These are phyloP conservation scores for Embiotoca jacksoni DNA, from an alignment of 2,113 vertebrate species.

Conservation along the genomic window DNA sequence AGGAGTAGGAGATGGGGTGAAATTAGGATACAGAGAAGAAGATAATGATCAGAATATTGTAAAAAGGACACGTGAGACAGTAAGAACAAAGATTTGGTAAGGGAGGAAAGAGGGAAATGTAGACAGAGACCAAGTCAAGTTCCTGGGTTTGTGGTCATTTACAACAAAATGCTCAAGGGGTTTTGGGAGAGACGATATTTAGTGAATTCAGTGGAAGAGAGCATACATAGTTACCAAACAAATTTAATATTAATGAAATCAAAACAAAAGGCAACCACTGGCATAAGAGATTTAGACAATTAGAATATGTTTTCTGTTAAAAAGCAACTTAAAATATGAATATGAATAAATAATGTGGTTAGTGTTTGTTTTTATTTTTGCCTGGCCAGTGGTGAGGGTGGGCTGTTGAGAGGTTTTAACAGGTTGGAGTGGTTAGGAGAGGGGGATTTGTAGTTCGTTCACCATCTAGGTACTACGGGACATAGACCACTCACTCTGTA, in stretches of 20 bases:
- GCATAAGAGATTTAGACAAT: constrained; percentile 4
- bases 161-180: constrained; percentile 60
- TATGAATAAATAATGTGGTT: constrained; percentile 37
- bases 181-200: constrained; percentile 43
- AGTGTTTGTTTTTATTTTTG: constrained; percentile 49
- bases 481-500: constrained; percentile 98
- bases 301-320: not conserved
- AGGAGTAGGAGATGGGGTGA: constrained; percentile 53
- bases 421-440: constrained; percentile 62
- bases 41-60: constrained; percentile 43
- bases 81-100: constrained; percentile 63
- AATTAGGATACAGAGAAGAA: constrained; percentile 58
- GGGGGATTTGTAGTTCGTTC: constrained; percentile 79
- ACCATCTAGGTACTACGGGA: constrained; percentile 91
- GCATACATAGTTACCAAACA: constrained; percentile 24
- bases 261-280: constrained; percentile 57
- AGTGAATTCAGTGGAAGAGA: constrained; percentile 1
- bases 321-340: not conserved
- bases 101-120: constrained; percentile 70
- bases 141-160: constrained; percentile 79
- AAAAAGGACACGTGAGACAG: constrained; percentile 64
- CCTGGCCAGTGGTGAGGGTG: constrained; percentile 31
- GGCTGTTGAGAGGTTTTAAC: constrained; percentile 33
- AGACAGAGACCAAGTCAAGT: constrained; percentile 60
- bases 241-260: constrained; percentile 40